Conservation (phyloP, 2,888 invertebrate species). For the Melanostoma mellinum region DNA sequence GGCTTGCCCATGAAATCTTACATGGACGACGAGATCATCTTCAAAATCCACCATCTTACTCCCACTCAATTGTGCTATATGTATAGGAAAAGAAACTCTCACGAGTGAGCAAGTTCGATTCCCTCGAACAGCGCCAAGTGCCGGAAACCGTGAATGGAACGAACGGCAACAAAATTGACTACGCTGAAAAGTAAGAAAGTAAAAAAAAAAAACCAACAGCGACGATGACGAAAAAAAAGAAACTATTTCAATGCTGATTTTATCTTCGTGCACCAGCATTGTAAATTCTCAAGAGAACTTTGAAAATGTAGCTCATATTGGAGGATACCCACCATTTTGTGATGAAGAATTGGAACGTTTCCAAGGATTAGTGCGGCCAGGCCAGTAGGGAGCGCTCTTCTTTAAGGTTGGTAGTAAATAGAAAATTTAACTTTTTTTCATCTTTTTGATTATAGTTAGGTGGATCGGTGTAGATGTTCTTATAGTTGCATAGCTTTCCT, state of each 20-base stretch:
- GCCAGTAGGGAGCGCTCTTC: conserved; percentile 52
- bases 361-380: conserved; percentile 60
- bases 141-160: conserved; percentile 59
- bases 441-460: conserved; percentile 1
- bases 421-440: conserved; percentile 43
- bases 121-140: conserved; percentile 60
- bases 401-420: conserved; percentile 61
- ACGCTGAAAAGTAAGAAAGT: background rate
- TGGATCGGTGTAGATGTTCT: background rate
- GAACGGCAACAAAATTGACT: conserved; percentile 43
- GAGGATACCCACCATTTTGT: conserved; percentile 43
- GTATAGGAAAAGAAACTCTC: conserved; percentile 8
- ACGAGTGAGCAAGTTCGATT: conserved; percentile 60
- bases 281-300: conserved; percentile 68
- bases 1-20: conserved; percentile 56
- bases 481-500: conserved; percentile 23
- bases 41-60: conserved; percentile 17
- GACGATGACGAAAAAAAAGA: background rate
- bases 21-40: conserved; percentile 43
- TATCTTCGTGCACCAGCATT: conserved; percentile 52
- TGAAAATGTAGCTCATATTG: conserved; percentile 60
- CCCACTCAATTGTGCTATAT: background rate
- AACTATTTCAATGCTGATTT: conserved; percentile 67
- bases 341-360: conserved; percentile 65
- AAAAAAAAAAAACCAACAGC: background rate